Evolutionary conservation across 1,140 invertebrate genomes (phyloP), one percentile per base, ranked within the genome.

Genomic region (Lutraria rhynchaena): DNA sequence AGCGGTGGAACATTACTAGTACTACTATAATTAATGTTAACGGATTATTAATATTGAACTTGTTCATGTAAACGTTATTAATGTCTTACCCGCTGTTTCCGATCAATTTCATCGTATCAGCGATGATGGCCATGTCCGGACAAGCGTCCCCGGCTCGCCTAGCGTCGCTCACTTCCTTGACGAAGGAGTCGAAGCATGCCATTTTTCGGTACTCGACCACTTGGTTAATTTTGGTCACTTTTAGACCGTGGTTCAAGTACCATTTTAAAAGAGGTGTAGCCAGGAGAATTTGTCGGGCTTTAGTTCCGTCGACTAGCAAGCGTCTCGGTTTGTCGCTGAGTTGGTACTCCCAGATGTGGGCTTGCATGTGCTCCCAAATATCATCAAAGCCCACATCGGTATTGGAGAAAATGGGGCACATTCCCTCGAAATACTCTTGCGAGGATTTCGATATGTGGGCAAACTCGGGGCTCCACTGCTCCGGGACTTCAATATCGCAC

Each of bases 261-360:
- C 86, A 87, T 75, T 71, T 65, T 4, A 87, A 41, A 7, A 87
- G 67, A 1, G 86, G 86, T 0, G 86, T 85, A 15, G 81, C 71
- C 19, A 87, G 71, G 0, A 85, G 49, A 27, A 87, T 86, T 60
- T 85, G 60, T n/a, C 77, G 27, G 4, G 69, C 86, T 44, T 41
- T 67, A 27, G 65, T 83, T 1, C 86, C 81, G 4, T 75, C 75
- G 0, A 87, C 77, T 29, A 87, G 22, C 0, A 75, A 44, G 15
- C 73, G n/a, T 55, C 82, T 37, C 0, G 86, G 84, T 19, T 71
- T 46, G 15, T 69, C 51, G 1, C 71, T 57, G 0, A 86, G 49
- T 11, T 81, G 37, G 51, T 75, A 41, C 35, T 70, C 9, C 15
- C 65, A 11, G 0, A 61, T 78, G 57, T 82, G 75, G 7, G 49